These are phyloP conservation scores for Phenganax marumi DNA, from an alignment of 92 coral and sea anemone genomes.

Conservation along the genomic window DNA sequence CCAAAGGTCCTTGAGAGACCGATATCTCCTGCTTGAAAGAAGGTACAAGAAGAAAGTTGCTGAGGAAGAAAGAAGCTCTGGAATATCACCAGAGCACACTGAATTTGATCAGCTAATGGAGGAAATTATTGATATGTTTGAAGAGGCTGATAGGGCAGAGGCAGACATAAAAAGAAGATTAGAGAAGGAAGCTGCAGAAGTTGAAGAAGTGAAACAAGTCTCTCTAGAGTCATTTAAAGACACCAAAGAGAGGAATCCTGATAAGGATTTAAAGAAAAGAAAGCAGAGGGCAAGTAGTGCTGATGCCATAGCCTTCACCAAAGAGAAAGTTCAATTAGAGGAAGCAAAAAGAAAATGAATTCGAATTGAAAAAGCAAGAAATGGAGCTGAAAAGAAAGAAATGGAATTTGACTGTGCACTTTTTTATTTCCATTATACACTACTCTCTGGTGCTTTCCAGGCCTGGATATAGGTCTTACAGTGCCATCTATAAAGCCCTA, in stretches of 20 bases:
- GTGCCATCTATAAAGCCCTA: slow-evolving; percentile 33
- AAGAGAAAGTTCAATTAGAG: slow-evolving; percentile 46
- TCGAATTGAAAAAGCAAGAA: slow-evolving; percentile 49
- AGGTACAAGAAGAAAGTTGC: slow-evolving; percentile 52
- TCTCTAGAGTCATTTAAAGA: slow-evolving; percentile 26
- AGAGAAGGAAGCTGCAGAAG: slow-evolving; percentile 38
- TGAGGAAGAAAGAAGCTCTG: slow-evolving; percentile 50
- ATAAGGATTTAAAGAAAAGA: slow-evolving; percentile 19
- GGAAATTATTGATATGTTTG: slow-evolving; percentile 51
- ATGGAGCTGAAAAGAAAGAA: slow-evolving; percentile 42
- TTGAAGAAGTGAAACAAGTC: slow-evolving; percentile 15
- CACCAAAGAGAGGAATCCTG: slow-evolving; percentile 8
- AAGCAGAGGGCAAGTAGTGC: slow-evolving; percentile 46
- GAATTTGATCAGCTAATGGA: slow-evolving; percentile 56
- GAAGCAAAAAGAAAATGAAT: slow-evolving; percentile 38
- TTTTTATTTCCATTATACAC: slow-evolving; percentile 28
- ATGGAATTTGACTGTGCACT: slow-evolving; percentile 23
- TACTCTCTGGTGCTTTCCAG: slow-evolving; percentile 17
- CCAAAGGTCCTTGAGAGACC: slow-evolving; percentile 39
- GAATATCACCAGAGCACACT: slow-evolving; percentile 54
- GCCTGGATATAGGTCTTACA: slow-evolving; percentile 35
- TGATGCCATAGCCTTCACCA: slow-evolving; percentile 54
- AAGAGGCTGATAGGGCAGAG: slow-evolving; percentile 37
- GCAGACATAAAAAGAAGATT: slow-evolving; percentile 14
- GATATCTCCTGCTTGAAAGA: slow-evolving; percentile 50